Evolutionary conservation across 1,140 invertebrate species (phyloP).

Genomic region (Zaprionus africanus): DNA sequence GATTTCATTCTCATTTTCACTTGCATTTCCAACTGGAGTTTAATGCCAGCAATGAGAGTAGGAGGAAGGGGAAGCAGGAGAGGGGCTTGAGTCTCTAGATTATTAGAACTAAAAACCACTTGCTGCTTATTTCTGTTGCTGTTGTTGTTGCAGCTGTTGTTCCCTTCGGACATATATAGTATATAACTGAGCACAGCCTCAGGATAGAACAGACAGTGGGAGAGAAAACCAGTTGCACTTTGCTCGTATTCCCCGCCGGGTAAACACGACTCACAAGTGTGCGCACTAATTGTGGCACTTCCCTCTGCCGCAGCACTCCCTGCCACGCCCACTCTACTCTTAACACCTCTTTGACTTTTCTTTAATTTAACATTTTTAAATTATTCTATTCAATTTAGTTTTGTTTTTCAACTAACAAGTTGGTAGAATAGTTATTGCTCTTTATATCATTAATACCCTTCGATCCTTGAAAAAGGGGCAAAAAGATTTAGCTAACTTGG

Average conservation of each 20-base stretch:
- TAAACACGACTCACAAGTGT: not conserved
- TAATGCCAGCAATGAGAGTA: not conserved
- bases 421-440: not conserved
- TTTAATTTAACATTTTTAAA: not conserved
- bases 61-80: too few relatives aligned
- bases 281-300: not conserved
- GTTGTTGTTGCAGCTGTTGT: constrained; percentile 5
- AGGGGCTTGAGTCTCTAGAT: not conserved
- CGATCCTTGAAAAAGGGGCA: too few relatives aligned
- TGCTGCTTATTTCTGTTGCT: constrained; percentile 8
- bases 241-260: not conserved
- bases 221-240: constrained; percentile 3
- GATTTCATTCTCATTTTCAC: constrained; percentile 49
- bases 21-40: constrained; percentile 39
- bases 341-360: too few relatives aligned
- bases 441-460: too few relatives aligned
- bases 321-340: too few relatives aligned
- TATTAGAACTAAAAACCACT: constrained; percentile 22
- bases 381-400: not conserved
- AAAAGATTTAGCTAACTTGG: too few relatives aligned
- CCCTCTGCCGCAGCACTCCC: not conserved
- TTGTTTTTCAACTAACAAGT: not conserved
- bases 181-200: not conserved
- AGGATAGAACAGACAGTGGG: not conserved
- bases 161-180: not conserved